These are phyloP conservation scores for Eumerus sabulonum DNA, from an alignment of 2,888 invertebrate genomes.

Conservation along the genomic window DNA sequence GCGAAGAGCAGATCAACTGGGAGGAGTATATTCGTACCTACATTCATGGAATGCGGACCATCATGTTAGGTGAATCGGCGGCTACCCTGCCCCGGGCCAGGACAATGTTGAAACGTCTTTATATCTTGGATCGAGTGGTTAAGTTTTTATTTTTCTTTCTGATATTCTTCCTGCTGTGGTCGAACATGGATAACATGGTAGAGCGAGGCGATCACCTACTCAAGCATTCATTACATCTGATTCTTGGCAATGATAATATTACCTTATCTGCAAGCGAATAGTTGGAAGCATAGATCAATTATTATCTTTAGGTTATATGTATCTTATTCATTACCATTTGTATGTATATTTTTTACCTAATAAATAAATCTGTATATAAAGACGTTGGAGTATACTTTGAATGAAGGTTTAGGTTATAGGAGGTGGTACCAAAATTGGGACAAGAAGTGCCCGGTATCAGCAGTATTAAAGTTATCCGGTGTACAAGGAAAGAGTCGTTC, in stretches of 20 bases:
- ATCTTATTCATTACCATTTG: constrained; percentile 8
- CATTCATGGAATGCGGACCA: constrained; percentile 90
- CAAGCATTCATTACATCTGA: constrained; percentile 70
- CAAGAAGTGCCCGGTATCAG: no score
- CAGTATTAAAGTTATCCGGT: no score
- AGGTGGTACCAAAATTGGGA: no score
- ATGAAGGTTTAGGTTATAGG: no score
- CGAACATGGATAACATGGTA: constrained; percentile 74
- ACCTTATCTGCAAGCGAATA: constrained; percentile 53
- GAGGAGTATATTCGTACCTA: constrained; percentile 85
- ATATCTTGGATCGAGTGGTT: constrained; percentile 80
- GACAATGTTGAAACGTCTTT: constrained; percentile 77
- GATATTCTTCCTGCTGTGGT: constrained; percentile 76
- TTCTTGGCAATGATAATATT: constrained; percentile 69
- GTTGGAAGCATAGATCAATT: not conserved
- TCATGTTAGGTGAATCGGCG: constrained; percentile 90
- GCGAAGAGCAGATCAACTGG: constrained; percentile 81
- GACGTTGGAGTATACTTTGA: no score
- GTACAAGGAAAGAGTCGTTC: no score
- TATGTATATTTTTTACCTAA: not conserved
- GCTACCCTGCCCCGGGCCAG: constrained; percentile 86
- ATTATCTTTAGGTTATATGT: not conserved
- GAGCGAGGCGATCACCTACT: constrained; percentile 74
- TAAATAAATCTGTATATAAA: no score
- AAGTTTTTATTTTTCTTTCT: constrained; percentile 73